Percentiles rank a stretch among this genome's conserved stretches.
phyloP scores from a whole-genome alignment of 2,888 invertebrate genomes.

The Caenorhabditis sp. region DNA sequence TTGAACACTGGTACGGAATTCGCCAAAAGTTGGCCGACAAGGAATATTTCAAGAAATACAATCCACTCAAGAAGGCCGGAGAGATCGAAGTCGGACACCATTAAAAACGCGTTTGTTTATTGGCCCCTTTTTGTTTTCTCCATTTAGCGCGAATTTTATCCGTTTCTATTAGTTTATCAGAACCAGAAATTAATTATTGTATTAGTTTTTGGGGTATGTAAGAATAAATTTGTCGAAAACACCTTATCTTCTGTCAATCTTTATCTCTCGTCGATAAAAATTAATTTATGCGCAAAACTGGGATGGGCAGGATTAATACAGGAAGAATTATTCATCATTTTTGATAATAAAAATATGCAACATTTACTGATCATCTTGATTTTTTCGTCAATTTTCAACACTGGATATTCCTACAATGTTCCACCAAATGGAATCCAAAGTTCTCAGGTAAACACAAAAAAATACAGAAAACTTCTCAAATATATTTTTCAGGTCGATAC shows the following conservation, averaged over 20 bases:
- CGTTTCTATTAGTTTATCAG: constrained; percentile 13
- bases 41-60: constrained; percentile 68
- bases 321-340: constrained; percentile 19
- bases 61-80: constrained; percentile 63
- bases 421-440: constrained; percentile 51
- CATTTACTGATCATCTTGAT: constrained; percentile 10
- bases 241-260: constrained; percentile 5
- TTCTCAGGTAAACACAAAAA: constrained; percentile 37
- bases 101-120: constrained; percentile 43
- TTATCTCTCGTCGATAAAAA: constrained; percentile 7
- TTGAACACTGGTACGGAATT: constrained; percentile 69
- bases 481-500: constrained; percentile 52
- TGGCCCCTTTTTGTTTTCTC: constrained; percentile 18
- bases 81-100: constrained; percentile 63
- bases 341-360: constrained; percentile 20
- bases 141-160: constrained; percentile 8
- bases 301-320: neutral
- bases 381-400: constrained; percentile 8
- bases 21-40: constrained; percentile 65
- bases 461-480: neutral
- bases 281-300: constrained; percentile 9
- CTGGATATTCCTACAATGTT: constrained; percentile 41
- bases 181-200: constrained; percentile 23
- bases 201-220: constrained; percentile 41
- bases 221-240: constrained; percentile 43